phyloP scores from a whole-genome alignment of 2,797 vertebrate genomes.

The Spondyliosoma cantharus region DNA sequence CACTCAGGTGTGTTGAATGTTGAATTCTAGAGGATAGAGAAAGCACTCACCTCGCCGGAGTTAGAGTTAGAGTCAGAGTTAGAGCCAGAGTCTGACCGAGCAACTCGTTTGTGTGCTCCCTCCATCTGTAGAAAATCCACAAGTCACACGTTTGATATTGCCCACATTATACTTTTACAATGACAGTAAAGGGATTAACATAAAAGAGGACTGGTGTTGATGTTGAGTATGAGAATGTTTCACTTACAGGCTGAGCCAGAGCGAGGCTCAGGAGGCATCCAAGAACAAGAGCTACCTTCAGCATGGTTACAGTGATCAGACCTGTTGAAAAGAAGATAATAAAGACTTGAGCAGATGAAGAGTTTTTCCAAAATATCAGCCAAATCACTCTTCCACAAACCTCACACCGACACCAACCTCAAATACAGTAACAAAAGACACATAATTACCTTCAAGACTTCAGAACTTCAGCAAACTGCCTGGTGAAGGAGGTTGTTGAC shows the following conservation, averaged over 20 bases:
- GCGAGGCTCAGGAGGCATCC: neutral
- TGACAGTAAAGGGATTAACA: neutral
- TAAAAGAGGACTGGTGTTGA: neutral
- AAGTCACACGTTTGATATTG: neutral
- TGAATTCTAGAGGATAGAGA: neutral
- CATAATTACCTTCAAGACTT: no score
- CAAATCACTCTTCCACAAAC: no score
- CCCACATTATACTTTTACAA: neutral
- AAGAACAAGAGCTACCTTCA: neutral
- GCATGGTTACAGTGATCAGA: no score
- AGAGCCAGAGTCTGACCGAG: conserved; percentile 13
- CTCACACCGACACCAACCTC: no score
- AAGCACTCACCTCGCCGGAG: conserved; percentile 19
- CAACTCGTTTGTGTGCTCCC: neutral
- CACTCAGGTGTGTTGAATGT: neutral
- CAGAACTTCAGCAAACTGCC: no score
- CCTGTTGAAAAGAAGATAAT: no score
- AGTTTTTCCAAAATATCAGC: no score
- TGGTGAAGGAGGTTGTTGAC: no score
- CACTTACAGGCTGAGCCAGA: neutral
- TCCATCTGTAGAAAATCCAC: conserved; percentile 20
- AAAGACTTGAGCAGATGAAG: no score
- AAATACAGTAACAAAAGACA: no score
- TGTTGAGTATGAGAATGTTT: neutral
- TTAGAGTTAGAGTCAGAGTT: conserved; percentile 1